Base-by-base conservation (phyloP, 2,888 invertebrate species). In the Eupithecia subfuscata region DNA sequence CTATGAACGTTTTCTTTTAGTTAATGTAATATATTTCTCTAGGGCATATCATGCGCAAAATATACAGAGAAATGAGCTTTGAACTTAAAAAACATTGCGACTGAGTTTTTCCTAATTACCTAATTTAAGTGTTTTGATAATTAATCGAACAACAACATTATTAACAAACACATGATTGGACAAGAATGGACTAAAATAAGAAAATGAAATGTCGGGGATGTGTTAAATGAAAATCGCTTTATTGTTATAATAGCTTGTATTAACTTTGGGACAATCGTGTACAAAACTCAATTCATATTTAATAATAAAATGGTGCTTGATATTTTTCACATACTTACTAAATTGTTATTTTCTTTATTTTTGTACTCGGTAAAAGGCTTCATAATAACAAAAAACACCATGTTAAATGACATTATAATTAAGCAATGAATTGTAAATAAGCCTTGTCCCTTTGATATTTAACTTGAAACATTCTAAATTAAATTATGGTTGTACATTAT, bases 401-500 rank as follows among this genome's bases (percentile, higher is more conserved):
- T 68, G 14, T 67, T 67, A 40, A 16, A 43, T 43, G 7, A 22
- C 34, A 45, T 7, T 22, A 52, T 67, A 43, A 37, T 34, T 64
- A 64, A 34, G 30, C 34, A 64, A 34, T 8, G 1, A 45, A 43
- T 43, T 45, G 43, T 43, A 45, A 68, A 25, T 68, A 68, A 64
- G 64, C n/a, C 40, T 37, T 25, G 68, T 68, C 68, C 68, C 68
- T 43, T 22, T 11, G 68, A 12, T 68, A 16, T 25, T 65, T 67
- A 67, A 7, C 43, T 25, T 11, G 0, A 12, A 25, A 68, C 30
- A 68, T 45, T 65, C 56, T 70, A 70, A 68, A 40, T 40, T 84
- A 87, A 89, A 91, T 82, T 76, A 82, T 84, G 89, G 87, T 91
- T 91, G 90, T 91, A 88, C 87, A 79, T 88, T 83, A 75, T 84